Evolutionary conservation across 1,140 invertebrate genomes (phyloP).

Genomic region (Elymnias hypermnestra): DNA sequence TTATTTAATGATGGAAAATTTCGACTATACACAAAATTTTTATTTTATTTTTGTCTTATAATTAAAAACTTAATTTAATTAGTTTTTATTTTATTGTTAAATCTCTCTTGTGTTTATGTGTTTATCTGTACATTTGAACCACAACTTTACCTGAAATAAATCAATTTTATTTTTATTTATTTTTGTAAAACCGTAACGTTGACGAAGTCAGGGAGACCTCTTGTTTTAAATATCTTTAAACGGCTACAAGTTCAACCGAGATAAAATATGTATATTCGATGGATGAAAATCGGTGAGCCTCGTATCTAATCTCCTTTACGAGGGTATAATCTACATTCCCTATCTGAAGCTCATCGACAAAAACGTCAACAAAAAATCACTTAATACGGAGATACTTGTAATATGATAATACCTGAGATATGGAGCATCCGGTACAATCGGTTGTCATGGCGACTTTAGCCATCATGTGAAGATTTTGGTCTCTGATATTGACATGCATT

Average conservation of each 20-base stretch:
- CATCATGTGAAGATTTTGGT: too few relatives aligned
- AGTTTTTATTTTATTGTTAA: too few relatives aligned
- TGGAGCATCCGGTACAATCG: conserved; percentile 11
- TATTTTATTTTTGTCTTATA: too few relatives aligned
- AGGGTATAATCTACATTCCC: conserved; percentile 10
- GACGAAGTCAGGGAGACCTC: not conserved
- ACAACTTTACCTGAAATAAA: too few relatives aligned
- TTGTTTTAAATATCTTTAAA: conserved; percentile 11
- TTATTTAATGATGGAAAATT: too few relatives aligned
- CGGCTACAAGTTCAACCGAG: conserved; percentile 12
- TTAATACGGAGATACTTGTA: conserved; percentile 14
- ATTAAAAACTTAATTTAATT: too few relatives aligned
- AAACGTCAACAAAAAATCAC: conserved; percentile 17
- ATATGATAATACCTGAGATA: conserved; percentile 14
- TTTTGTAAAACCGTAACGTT: too few relatives aligned
- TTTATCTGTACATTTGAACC: too few relatives aligned
- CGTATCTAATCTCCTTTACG: conserved; percentile 6
- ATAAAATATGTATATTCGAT: conserved; percentile 6
- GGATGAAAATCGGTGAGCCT: conserved; percentile 5
- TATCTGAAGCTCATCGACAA: conserved; percentile 10
- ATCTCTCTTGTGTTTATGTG: too few relatives aligned
- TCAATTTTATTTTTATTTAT: too few relatives aligned
- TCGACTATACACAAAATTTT: too few relatives aligned
- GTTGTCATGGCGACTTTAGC: conserved; percentile 5
- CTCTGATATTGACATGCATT: too few relatives aligned